Conservation (phyloP, 2,888 invertebrate species). For the Eumerus sabulonum region DNA sequence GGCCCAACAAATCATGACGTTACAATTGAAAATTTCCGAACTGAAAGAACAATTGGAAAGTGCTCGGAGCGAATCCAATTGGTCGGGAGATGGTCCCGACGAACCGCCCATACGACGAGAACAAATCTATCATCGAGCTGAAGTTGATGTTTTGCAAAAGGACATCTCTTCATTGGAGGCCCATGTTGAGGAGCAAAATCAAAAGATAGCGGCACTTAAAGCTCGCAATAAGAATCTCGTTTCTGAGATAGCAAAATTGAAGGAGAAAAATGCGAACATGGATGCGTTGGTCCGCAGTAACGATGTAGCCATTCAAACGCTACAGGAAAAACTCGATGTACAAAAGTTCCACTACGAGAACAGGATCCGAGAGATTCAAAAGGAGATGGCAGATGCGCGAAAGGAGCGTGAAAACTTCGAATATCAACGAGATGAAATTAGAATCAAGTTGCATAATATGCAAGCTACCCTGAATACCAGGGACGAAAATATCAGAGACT, state of each 20-base stretch:
- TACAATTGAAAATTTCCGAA: constrained; percentile 85
- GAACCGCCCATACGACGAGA: constrained; percentile 80
- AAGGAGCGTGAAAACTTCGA: constrained; percentile 71
- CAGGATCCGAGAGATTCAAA: constrained; percentile 72
- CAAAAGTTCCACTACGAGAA: constrained; percentile 75
- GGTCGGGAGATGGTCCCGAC: constrained; percentile 63
- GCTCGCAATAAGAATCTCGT: constrained; percentile 86
- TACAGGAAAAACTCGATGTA: constrained; percentile 79
- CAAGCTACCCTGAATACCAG: constrained; percentile 71
- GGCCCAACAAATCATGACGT: constrained; percentile 85
- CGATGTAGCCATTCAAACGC: constrained; percentile 82
- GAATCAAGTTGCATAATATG: constrained; percentile 73
- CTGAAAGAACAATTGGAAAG: constrained; percentile 82
- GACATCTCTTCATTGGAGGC: constrained; percentile 81
- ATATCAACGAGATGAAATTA: constrained; percentile 72
- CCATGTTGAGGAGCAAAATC: constrained; percentile 82
- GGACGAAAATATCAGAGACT: constrained; percentile 70
- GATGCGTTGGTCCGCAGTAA: constrained; percentile 84
- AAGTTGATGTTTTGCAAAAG: constrained; percentile 82
- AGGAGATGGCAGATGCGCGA: constrained; percentile 70
- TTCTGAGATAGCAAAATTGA: constrained; percentile 82
- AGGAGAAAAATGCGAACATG: constrained; percentile 82
- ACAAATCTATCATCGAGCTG: constrained; percentile 81
- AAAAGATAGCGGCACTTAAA: constrained; percentile 83
- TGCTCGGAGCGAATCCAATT: constrained; percentile 10